A percentile compares a stretch with the other conserved stretches of the same genome.
These are phyloP conservation scores for Bradypus variegatus DNA, from an alignment of 2,797 vertebrate genomes.

Conservation along the genomic window DNA sequence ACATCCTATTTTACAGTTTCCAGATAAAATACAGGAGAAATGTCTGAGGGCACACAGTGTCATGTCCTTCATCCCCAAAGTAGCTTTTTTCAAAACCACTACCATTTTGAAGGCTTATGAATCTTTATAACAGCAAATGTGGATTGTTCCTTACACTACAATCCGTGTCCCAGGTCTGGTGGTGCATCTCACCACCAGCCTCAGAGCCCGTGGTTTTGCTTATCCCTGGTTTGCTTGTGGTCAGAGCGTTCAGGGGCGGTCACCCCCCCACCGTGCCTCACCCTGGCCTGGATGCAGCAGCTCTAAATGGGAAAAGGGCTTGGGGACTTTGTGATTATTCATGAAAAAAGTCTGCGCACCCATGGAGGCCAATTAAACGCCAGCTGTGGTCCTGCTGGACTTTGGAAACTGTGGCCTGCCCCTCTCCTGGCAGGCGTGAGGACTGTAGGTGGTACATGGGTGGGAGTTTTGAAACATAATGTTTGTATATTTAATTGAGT, in stretches of 20 bases:
- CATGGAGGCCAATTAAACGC: background rate
- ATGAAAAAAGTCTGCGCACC: background rate
- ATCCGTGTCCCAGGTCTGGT: background rate
- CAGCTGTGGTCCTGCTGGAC: background rate
- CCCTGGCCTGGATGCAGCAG: background rate
- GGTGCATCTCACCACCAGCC: background rate
- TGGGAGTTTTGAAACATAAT: background rate
- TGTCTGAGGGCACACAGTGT: background rate
- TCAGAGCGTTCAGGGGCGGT: background rate
- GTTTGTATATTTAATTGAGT: no score
- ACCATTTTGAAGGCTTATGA: background rate
- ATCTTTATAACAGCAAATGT: background rate
- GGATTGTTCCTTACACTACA: background rate
- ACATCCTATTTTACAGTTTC: background rate
- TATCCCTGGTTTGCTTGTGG: background rate
- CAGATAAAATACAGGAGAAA: background rate
- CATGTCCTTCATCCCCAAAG: background rate
- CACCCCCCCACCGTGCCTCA: background rate
- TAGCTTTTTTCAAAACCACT: slow-evolving; percentile 15
- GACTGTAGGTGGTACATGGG: background rate
- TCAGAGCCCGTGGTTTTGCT: background rate
- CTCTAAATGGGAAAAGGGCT: background rate
- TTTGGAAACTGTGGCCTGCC: rapidly evolving
- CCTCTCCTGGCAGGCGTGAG: background rate
- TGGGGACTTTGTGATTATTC: background rate